These are phyloP conservation scores for Cerastis rubricosa DNA, from an alignment of 2,888 invertebrate genomes.

Conservation along the genomic window DNA sequence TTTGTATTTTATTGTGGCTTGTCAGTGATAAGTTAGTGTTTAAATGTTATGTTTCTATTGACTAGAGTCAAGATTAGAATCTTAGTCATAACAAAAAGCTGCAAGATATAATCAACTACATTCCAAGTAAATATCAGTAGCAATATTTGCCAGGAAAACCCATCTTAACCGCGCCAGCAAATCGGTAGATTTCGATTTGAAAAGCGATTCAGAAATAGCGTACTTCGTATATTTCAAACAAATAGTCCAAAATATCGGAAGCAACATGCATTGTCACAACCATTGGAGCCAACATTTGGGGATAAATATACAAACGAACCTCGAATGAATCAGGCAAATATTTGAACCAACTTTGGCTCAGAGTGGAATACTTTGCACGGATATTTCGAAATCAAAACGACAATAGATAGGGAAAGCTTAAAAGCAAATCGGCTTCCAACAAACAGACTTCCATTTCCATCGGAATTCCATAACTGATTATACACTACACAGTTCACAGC, in stretches of 20 bases:
- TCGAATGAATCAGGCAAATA: background rate
- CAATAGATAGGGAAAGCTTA: slow-evolving; percentile 8
- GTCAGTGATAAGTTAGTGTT: background rate
- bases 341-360: slow-evolving; percentile 18
- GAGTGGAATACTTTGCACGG: background rate
- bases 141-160: slow-evolving; percentile 12
- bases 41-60: background rate
- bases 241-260: slow-evolving; percentile 1
- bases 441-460: slow-evolving; percentile 10
- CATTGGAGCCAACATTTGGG: slow-evolving; percentile 7
- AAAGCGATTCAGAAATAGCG: slow-evolving; percentile 16
- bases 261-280: background rate
- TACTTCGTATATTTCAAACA: slow-evolving; percentile 26
- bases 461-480: slow-evolving; percentile 33
- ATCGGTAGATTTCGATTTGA: slow-evolving; percentile 14
- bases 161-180: background rate
- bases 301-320: background rate
- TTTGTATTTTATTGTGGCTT: slow-evolving; percentile 1
- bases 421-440: slow-evolving; percentile 25
- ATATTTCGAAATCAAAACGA: slow-evolving; percentile 29
- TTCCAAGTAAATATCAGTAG: background rate
- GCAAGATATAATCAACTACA: background rate
- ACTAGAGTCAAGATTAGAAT: no score
- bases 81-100: background rate
- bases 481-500: slow-evolving; percentile 13